These are phyloP conservation scores for Echeneis naucrates DNA, from an alignment of 2,797 vertebrate species.

Conservation along the genomic window DNA sequence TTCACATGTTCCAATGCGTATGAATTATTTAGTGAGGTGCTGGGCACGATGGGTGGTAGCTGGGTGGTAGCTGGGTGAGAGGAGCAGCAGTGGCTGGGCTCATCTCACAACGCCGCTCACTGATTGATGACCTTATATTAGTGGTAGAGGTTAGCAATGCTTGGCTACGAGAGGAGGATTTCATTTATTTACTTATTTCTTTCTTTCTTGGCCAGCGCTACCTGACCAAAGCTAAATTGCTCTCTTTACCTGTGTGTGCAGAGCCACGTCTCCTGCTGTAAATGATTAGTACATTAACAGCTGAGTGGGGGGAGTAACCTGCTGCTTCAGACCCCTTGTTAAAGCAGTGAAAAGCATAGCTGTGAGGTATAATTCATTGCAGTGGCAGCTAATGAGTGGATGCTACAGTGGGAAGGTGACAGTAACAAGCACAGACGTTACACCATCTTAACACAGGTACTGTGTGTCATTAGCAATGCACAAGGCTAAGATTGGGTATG, in stretches of 20 bases:
- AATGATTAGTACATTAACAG: constrained; percentile 76
- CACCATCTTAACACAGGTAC: constrained; percentile 55
- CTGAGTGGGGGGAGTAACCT: constrained; percentile 63
- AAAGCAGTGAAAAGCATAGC: constrained; percentile 61
- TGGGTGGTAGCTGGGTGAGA: constrained; percentile 58
- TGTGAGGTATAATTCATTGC: constrained; percentile 71
- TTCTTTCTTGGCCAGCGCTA: constrained; percentile 9
- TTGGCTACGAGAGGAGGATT: constrained; percentile 18
- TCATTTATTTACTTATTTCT: too few species aligned
- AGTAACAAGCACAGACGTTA: constrained; percentile 65
- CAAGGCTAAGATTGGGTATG: constrained; percentile 39
- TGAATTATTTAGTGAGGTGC: constrained; percentile 76
- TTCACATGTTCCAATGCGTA: constrained; percentile 65
- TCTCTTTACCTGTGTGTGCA: constrained; percentile 48
- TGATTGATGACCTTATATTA: constrained; percentile 67
- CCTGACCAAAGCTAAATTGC: constrained; percentile 54
- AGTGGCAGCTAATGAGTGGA: constrained; percentile 73
- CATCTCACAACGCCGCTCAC: constrained; percentile 43
- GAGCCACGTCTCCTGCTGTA: constrained; percentile 45
- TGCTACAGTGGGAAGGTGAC: constrained; percentile 65
- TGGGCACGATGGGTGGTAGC: constrained; percentile 58
- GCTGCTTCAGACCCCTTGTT: constrained; percentile 75
- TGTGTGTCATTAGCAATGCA: constrained; percentile 42
- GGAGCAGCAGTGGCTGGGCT: constrained; percentile 45
- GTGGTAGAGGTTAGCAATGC: constrained; percentile 56